Evolutionary conservation across 2,113 vertebrate genomes (phyloP), one percentile per base, ranked within the genome.

Genomic region (Anguilla japonica): DNA sequence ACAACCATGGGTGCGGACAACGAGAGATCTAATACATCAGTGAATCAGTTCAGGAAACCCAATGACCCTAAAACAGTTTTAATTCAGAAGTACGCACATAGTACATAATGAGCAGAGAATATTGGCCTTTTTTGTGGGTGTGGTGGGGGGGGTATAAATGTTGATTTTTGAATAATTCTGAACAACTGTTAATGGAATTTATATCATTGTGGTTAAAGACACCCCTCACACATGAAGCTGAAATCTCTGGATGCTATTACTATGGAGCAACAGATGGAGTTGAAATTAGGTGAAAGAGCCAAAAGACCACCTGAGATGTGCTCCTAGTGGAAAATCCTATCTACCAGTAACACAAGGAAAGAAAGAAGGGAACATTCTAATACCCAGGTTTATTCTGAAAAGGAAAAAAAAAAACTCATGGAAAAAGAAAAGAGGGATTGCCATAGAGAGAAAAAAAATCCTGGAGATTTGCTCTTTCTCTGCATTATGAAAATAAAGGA

Each of bases 271-370:
- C 56, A 67, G 79, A 34, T 18, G 1, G 71, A n/a, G 26, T 29
- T 75, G 71, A 75, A 75, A 29, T 29, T 75, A 75, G 34, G 71
- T n/a, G 34, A 75, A 75, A 9, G 71, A 75, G n/a, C 18, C 46
- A 82, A 46, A 53, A 20, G 29, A 41, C 14, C 89, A 84, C 85
- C 89, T 84, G 89, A 89, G 87, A 82, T 89, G 18, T 87, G 91
- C 87, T 89, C 87, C 84, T 90, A 90, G 90, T 92, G 94, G 92
- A 94, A 93, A 92, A 91, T 88, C 83, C 84, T 81, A 92, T 90
- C 90, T 93, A 88, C 87, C 93, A 94, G 94, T 93, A 93, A 93
- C 93, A 93, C 91, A 94, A 94, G 94, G 92, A 93, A 94, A 93
- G 94, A 92, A 93, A 91, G 88, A 88, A 88, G 92, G 94, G 94